phyloP scores from a whole-genome alignment of 2,113 vertebrate species.

The Tychaedon coryphoeus region DNA sequence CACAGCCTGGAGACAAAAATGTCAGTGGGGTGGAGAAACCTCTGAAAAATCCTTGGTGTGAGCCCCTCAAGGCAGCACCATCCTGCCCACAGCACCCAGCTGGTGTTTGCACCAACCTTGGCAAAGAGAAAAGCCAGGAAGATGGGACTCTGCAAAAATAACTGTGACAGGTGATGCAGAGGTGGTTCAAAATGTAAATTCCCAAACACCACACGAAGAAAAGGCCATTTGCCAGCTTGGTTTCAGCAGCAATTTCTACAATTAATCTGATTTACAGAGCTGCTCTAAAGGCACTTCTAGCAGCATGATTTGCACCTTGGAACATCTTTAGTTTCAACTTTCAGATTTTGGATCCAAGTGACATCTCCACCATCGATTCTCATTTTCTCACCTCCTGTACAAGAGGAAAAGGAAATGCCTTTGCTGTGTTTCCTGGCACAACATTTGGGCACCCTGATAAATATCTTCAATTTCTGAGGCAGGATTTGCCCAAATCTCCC shows the following conservation, averaged over 20 bases:
- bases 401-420: background rate
- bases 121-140: background rate
- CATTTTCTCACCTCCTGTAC: background rate
- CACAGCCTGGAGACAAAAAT: background rate
- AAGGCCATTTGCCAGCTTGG: background rate
- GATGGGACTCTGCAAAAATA: background rate
- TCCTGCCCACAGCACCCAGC: background rate
- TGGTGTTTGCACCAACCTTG: background rate
- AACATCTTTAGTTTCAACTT: rapidly evolving
- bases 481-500: background rate
- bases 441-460: rapidly evolving
- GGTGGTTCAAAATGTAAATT: background rate
- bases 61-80: background rate
- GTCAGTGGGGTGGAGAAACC: background rate
- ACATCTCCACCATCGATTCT: rapidly evolving
- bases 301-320: rapidly evolving
- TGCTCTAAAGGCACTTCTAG: background rate
- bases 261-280: background rate
- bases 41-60: background rate
- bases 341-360: background rate
- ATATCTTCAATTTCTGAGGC: background rate
- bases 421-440: background rate
- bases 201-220: background rate
- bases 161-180: background rate
- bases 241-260: background rate